Conservation (phyloP, 1,140 invertebrate species). For the Cylas formicarius region DNA sequence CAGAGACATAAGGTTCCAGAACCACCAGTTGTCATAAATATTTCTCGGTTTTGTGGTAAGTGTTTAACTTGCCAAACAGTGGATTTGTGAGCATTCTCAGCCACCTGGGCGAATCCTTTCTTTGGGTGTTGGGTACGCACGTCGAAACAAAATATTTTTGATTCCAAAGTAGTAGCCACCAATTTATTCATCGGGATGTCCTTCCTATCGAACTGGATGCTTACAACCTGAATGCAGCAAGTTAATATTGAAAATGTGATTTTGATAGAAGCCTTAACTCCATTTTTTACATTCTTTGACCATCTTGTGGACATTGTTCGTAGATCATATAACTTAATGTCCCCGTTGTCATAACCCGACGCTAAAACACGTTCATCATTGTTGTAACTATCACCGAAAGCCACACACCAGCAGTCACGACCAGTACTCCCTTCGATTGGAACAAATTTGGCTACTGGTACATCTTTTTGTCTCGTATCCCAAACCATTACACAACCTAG, state of each 20-base stretch:
- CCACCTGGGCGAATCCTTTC: constrained; percentile 75
- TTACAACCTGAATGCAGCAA: constrained; percentile 60
- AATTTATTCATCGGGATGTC: constrained; percentile 96
- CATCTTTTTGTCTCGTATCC: constrained; percentile 85
- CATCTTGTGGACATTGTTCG: constrained; percentile 73
- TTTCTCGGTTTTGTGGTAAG: constrained; percentile 87
- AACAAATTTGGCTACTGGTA: constrained; percentile 80
- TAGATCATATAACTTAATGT: constrained; percentile 93
- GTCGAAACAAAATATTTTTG: constrained; percentile 86
- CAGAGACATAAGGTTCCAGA: constrained; percentile 80
- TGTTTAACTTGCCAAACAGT: constrained; percentile 83
- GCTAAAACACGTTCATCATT: constrained; percentile 75
- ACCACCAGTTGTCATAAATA: constrained; percentile 88
- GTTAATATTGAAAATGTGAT: neutral
- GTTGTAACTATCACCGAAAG: constrained; percentile 84
- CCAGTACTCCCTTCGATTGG: constrained; percentile 53
- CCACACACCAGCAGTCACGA: constrained; percentile 82
- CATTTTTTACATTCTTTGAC: constrained; percentile 92
- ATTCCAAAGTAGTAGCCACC: constrained; percentile 86
- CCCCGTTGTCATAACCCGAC: constrained; percentile 94
- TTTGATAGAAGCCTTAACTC: constrained; percentile 49
- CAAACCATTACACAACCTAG: constrained; percentile 85
- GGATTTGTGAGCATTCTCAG: constrained; percentile 65
- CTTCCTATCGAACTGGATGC: constrained; percentile 85
- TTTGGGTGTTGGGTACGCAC: constrained; percentile 78